These are phyloP conservation scores for Saccopteryx leptura DNA, from an alignment of 2,113 vertebrate genomes.

Conservation along the genomic window DNA sequence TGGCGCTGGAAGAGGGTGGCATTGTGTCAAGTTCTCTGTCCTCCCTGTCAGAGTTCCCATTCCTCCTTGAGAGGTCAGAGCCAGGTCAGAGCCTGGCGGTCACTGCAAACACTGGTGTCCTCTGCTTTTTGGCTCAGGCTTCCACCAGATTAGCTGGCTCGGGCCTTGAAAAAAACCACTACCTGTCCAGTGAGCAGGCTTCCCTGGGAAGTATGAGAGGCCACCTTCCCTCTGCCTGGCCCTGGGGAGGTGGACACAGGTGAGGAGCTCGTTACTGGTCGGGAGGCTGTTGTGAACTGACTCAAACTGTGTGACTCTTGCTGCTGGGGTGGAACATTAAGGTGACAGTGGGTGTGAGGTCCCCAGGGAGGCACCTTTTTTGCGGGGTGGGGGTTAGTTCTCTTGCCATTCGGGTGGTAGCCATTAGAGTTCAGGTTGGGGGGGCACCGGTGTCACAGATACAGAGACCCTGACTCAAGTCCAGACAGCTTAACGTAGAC, in stretches of 20 bases:
- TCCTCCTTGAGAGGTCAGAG: not conserved
- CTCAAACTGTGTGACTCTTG: not conserved
- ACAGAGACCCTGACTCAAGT: not conserved
- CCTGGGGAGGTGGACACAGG: not conserved
- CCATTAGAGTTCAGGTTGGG: not conserved
- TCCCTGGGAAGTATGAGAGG: not conserved
- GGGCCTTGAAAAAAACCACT: not conserved
- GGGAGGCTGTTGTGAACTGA: too few species aligned
- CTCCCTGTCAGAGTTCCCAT: not conserved
- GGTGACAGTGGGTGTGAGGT: not conserved
- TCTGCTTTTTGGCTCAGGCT: not conserved
- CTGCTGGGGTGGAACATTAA: accelerated
- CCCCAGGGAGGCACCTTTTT: not conserved
- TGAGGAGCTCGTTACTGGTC: not conserved
- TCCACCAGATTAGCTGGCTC: not conserved
- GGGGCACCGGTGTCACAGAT: not conserved
- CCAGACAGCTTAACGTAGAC: not conserved
- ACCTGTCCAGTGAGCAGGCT: not conserved
- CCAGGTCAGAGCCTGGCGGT: not conserved
- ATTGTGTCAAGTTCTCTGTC: not conserved
- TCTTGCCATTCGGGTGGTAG: too few species aligned
- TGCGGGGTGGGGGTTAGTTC: not conserved
- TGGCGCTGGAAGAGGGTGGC: not conserved
- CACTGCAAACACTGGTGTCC: accelerated
- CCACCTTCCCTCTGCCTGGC: not conserved